Evolutionary conservation across 2,113 vertebrate species (phyloP).

Genomic region (Megaceryle torquata): DNA sequence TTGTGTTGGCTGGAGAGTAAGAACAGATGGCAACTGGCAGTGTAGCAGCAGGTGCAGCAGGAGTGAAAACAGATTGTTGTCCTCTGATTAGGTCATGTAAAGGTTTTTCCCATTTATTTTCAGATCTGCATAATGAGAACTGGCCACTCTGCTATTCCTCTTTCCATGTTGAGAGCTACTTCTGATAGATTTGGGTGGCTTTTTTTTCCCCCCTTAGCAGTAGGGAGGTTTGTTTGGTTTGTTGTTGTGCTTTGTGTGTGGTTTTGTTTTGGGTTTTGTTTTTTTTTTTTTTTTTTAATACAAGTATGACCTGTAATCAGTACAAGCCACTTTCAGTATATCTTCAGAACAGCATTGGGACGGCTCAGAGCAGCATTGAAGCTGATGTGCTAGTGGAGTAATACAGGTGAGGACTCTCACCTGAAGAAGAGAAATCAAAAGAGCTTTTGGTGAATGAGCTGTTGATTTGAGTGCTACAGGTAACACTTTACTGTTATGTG

Average conservation of each 20-base stretch:
- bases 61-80: slow-evolving; percentile 53
- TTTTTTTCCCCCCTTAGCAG: background rate
- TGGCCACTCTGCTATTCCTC: background rate
- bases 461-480: background rate
- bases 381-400: background rate
- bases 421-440: background rate
- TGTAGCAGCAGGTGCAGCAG: slow-evolving; percentile 54
- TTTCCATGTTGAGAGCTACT: background rate
- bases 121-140: background rate
- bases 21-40: slow-evolving; percentile 52
- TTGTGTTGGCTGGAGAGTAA: slow-evolving; percentile 17
- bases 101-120: slow-evolving; percentile 26
- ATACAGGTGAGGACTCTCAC: background rate
- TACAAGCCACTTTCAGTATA: background rate
- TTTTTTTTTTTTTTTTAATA: background rate
- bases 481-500: background rate
- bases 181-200: background rate
- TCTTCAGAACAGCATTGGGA: background rate
- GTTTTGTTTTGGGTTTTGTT: too few relatives aligned
- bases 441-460: background rate
- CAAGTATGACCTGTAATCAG: background rate
- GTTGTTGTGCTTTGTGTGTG: too few relatives aligned
- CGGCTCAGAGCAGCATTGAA: background rate
- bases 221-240: background rate
- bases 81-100: slow-evolving; percentile 6